Percentiles rank a stretch among this genome's conserved stretches.
Conservation (phyloP, 2,888 invertebrate genomes). For the Zele albiditarsus region DNA sequence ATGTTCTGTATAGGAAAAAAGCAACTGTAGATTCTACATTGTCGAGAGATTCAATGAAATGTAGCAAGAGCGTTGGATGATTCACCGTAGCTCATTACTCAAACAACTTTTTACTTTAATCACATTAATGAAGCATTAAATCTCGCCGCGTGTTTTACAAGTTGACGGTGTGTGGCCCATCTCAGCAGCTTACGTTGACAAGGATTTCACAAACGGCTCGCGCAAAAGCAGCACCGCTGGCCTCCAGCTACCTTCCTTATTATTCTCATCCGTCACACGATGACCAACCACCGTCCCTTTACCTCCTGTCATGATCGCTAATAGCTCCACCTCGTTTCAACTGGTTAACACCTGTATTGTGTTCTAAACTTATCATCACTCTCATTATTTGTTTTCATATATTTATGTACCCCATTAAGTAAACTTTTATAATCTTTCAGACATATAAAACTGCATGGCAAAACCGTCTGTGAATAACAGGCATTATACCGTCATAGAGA, state of each 20-base stretch:
- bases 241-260: conserved; percentile 42
- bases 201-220: conserved; percentile 57
- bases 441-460: neutral
- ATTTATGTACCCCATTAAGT: neutral
- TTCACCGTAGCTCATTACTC: conserved; percentile 71
- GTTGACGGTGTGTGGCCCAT: conserved; percentile 70
- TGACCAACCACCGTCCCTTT: conserved; percentile 26
- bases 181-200: conserved; percentile 61
- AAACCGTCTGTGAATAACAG: neutral
- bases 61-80: conserved; percentile 61
- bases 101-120: conserved; percentile 72
- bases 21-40: neutral
- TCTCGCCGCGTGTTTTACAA: conserved; percentile 72
- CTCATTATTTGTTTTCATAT: neutral
- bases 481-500: neutral
- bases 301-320: conserved; percentile 60
- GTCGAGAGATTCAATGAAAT: neutral
- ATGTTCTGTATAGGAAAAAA: neutral
- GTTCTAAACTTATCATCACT: conserved; percentile 6
- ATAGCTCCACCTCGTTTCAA: conserved; percentile 66
- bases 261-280: conserved; percentile 48
- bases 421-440: neutral
- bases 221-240: conserved; percentile 33
- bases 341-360: conserved; percentile 66
- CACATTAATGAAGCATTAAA: conserved; percentile 73